phyloP scores from a whole-genome alignment of 1,140 invertebrate species.

The Brachionus koreanus region DNA sequence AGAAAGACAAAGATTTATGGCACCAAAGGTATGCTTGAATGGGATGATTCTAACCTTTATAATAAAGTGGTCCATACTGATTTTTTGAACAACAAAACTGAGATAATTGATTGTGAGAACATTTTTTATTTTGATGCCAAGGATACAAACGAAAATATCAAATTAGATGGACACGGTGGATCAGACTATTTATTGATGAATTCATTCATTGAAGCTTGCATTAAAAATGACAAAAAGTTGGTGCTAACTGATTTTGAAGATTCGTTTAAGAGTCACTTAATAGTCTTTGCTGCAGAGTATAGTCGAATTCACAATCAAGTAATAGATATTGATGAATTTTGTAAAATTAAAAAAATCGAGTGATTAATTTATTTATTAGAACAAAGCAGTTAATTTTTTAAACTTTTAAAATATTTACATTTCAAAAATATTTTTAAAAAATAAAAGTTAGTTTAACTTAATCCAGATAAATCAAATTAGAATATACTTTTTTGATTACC shows the following conservation, averaged over 20 bases:
- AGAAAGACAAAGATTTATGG: constrained; percentile 50
- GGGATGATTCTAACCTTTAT: constrained; percentile 48
- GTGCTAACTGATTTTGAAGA: constrained; percentile 52
- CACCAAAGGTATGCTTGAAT: constrained; percentile 47
- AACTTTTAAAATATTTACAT: too few relatives aligned
- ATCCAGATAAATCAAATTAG: too few relatives aligned
- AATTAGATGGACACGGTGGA: constrained; percentile 54
- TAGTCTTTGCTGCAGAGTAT: constrained; percentile 55
- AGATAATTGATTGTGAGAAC: constrained; percentile 46
- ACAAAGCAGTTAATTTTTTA: too few relatives aligned
- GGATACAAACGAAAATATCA: background rate
- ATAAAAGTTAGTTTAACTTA: too few relatives aligned
- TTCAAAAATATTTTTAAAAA: too few relatives aligned
- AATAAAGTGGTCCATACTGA: constrained; percentile 47
- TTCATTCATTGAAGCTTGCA: constrained; percentile 53
- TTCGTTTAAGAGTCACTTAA: constrained; percentile 51
- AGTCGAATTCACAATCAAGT: constrained; percentile 51
- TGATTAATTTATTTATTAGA: too few relatives aligned
- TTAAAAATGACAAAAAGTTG: constrained; percentile 46
- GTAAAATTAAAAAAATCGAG: background rate
- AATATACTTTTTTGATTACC: too few relatives aligned
- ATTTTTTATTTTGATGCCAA: background rate
- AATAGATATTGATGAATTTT: constrained; percentile 46
- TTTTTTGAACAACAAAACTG: constrained; percentile 47
- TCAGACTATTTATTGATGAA: constrained; percentile 56